A percentile compares a stretch with the other conserved stretches of the same genome.
Evolutionary conservation across 2,113 vertebrate species (phyloP).

Genomic region (Poeciliopsis turrubarensis): DNA sequence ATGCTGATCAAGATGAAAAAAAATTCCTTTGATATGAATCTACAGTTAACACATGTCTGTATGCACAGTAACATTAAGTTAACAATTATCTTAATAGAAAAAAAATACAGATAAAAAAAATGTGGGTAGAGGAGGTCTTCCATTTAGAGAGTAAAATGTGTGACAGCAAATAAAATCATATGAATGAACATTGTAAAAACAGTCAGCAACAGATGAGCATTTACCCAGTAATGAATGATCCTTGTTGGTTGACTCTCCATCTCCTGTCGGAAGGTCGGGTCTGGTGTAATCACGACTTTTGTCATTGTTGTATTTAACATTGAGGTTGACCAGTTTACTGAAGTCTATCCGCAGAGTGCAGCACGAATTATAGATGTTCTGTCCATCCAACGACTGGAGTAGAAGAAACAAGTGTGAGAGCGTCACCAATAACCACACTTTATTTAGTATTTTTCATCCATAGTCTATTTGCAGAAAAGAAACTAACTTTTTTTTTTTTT

Average conservation of each 20-base stretch:
- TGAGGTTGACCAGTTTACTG: slow-evolving; percentile 98
- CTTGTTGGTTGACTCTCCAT: slow-evolving; percentile 92
- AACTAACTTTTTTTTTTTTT: not conserved
- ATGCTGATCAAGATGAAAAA: too few species aligned
- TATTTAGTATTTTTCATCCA: not conserved
- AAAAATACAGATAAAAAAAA: not conserved
- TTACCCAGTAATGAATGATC: slow-evolving; percentile 94
- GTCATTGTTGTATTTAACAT: slow-evolving; percentile 99
- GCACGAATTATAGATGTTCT: slow-evolving; percentile 99
- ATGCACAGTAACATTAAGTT: too few species aligned
- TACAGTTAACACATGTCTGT: too few species aligned
- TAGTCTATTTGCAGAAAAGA: not conserved
- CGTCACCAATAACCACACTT: not conserved
- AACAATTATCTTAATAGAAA: not conserved
- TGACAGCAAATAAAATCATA: not conserved
- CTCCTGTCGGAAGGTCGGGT: slow-evolving; percentile 95
- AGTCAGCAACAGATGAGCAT: slow-evolving; percentile 10
- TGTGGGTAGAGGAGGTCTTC: too few species aligned
- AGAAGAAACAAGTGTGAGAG: not conserved
- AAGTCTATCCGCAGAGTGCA: slow-evolving; percentile 98
- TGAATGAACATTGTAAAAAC: slow-evolving; percentile 12
- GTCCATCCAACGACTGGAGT: slow-evolving; percentile 93
- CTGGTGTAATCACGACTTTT: slow-evolving; percentile 98
- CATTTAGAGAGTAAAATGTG: not conserved
- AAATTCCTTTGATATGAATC: too few species aligned